Evolutionary conservation across 2,797 vertebrate genomes (phyloP).

Genomic region (Calcarius lapponicus): DNA sequence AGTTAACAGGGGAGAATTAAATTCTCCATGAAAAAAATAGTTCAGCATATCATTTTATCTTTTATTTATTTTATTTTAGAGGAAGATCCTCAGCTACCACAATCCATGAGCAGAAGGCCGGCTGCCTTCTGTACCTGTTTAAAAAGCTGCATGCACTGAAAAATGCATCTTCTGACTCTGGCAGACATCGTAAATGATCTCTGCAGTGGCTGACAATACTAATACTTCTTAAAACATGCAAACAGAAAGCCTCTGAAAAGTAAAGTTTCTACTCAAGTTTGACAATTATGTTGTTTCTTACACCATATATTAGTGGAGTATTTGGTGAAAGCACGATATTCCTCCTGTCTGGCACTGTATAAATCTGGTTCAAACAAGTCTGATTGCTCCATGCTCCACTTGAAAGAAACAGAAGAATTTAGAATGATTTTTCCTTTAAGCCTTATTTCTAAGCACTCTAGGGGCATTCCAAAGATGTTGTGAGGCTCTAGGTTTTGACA

Average conservation of each 20-base stretch:
- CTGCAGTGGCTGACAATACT: not conserved
- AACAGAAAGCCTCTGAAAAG: not conserved
- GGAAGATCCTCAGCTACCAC: not conserved
- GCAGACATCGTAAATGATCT: not conserved
- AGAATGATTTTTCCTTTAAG: conserved; percentile 3
- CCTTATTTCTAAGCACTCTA: not conserved
- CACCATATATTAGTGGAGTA: not conserved
- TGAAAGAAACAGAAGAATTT: not conserved
- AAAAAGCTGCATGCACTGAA: not conserved
- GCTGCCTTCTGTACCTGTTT: not conserved
- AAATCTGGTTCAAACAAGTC: not conserved
- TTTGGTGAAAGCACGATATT: not conserved
- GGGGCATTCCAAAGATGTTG: not conserved
- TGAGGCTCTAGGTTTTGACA: not conserved
- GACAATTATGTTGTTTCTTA: not conserved
- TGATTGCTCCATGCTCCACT: not conserved
- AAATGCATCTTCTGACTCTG: not conserved
- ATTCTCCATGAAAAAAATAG: not conserved
- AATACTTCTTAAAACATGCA: not conserved
- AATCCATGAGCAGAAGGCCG: not conserved
- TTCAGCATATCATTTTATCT: not conserved
- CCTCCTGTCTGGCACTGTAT: not conserved
- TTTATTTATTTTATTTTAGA: not conserved
- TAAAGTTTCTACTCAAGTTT: not conserved
- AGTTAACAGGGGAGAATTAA: not conserved